phyloP scores from a whole-genome alignment of 2,888 invertebrate genomes.

The Mythimna pallens region DNA sequence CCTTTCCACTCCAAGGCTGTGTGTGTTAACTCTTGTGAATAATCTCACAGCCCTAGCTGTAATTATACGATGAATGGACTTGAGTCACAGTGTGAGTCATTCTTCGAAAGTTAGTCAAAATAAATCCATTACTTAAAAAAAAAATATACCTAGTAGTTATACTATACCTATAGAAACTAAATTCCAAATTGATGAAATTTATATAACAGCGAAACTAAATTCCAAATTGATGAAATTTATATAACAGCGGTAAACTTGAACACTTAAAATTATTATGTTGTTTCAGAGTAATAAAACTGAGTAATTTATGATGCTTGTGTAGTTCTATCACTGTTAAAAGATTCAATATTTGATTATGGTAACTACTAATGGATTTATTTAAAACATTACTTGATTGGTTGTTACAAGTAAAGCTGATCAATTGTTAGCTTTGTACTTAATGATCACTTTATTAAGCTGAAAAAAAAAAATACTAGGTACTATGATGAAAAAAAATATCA shows the following conservation, averaged over 20 bases:
- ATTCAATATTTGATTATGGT: slow-evolving; percentile 14
- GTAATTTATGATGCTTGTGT: slow-evolving; percentile 16
- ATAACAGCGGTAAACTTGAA: background rate
- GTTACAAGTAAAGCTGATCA: background rate
- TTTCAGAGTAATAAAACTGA: slow-evolving; percentile 18
- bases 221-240: background rate
- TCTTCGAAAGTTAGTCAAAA: background rate
- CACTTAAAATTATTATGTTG: slow-evolving; percentile 38
- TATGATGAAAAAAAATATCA: too few relatives aligned
- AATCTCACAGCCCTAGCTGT: background rate
- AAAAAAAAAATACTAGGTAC: too few relatives aligned
- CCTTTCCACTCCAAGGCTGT: too few relatives aligned
- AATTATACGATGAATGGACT: background rate
- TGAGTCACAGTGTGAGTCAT: background rate
- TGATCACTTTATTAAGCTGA: background rate
- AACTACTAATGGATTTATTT: slow-evolving; percentile 21
- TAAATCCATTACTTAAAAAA: background rate
- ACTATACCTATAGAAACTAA: background rate
- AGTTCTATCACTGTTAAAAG: slow-evolving; percentile 11
- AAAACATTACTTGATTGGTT: background rate
- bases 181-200: background rate
- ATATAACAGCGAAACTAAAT: slow-evolving; percentile 2
- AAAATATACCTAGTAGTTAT: too few relatives aligned
- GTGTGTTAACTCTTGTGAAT: too few relatives aligned
- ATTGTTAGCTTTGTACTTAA: background rate